Conservation (phyloP, 2,797 vertebrate genomes). For the Cossypha heuglini region DNA sequence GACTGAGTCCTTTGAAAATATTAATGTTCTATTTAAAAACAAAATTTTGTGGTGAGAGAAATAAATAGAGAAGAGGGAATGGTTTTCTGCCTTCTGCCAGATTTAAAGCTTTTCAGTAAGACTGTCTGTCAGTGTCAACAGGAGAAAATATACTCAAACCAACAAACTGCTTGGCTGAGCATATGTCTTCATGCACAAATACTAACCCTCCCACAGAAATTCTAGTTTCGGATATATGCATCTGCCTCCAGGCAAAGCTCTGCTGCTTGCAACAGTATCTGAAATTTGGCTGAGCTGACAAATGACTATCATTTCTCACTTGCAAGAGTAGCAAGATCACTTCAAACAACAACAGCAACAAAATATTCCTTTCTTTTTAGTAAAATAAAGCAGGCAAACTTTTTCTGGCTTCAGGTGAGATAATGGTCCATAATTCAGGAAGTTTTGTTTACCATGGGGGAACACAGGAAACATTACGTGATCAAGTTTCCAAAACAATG, state of each 20-base stretch:
- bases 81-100: constrained; percentile 15
- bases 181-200: constrained; percentile 49
- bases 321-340: neutral
- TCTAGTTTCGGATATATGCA: constrained; percentile 9
- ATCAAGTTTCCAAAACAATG: constrained; percentile 25
- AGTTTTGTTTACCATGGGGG: neutral
- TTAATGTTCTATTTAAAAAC: neutral
- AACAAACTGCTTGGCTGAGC: constrained; percentile 33
- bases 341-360: neutral
- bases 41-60: neutral
- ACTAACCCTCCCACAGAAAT: constrained; percentile 53
- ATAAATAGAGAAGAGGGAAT: neutral
- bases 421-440: neutral
- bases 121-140: constrained; percentile 43
- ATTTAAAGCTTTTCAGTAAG: neutral
- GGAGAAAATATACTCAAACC: constrained; percentile 8
- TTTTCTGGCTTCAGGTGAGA: constrained; percentile 47
- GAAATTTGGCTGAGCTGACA: constrained; percentile 34
- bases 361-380: neutral
- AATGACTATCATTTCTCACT: constrained; percentile 40
- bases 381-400: neutral
- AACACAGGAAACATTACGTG: neutral
- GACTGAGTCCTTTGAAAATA: neutral
- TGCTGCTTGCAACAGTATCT: constrained; percentile 8
- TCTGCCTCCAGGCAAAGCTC: constrained; percentile 43